Conservation (phyloP, 2,888 invertebrate genomes). For the Apotomis capreana region DNA sequence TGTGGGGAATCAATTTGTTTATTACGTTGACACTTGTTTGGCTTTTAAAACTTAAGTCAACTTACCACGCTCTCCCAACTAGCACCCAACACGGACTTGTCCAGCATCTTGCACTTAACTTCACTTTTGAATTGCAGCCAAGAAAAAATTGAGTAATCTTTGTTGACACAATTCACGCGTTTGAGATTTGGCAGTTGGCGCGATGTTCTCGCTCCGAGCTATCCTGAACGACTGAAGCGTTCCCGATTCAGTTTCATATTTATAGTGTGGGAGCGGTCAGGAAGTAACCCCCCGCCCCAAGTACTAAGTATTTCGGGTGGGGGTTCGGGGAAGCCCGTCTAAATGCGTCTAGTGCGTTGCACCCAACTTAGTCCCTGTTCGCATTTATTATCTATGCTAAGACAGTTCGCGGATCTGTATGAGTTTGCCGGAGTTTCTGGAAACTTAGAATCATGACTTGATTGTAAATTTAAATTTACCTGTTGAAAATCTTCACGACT, state of each 20-base stretch:
- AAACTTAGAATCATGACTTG: conserved; percentile 10
- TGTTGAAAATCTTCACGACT: background rate
- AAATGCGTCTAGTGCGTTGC: conserved; percentile 57
- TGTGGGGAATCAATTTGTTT: conserved; percentile 41
- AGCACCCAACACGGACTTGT: conserved; percentile 74
- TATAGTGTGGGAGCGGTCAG: conserved; percentile 61
- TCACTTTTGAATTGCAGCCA: conserved; percentile 49
- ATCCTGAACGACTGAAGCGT: conserved; percentile 77
- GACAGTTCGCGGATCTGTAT: conserved; percentile 32
- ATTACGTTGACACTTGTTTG: conserved; percentile 39
- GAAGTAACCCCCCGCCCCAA: conserved; percentile 28
- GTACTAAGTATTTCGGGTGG: conserved; percentile 32
- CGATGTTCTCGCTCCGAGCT: conserved; percentile 67
- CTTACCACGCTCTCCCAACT: conserved; percentile 82
- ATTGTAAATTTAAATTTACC: background rate
- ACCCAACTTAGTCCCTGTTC: conserved; percentile 37
- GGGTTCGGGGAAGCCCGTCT: conserved; percentile 78
- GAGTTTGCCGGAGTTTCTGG: conserved; percentile 18
- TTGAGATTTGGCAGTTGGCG: conserved; percentile 76
- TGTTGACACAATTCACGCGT: conserved; percentile 68
- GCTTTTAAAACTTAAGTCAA: conserved; percentile 43
- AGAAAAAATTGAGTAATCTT: conserved; percentile 47
- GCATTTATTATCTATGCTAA: conserved; percentile 34
- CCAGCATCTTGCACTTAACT: conserved; percentile 67
- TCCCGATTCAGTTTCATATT: conserved; percentile 72